Conservation (phyloP, 2,888 invertebrate species). For the Rhabditoides inermis region DNA sequence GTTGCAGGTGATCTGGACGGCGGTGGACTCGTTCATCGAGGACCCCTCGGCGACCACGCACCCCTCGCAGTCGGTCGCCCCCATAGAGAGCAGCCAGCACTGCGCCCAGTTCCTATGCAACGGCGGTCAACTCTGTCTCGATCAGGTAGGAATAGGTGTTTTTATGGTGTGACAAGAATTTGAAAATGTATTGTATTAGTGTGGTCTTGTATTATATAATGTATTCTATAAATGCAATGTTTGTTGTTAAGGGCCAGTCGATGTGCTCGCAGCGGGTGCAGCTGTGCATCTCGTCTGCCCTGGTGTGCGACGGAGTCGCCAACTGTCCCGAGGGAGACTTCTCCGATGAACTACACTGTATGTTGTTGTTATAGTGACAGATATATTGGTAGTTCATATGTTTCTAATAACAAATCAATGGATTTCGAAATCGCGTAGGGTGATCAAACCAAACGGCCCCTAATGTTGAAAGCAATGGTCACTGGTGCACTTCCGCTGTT, state of each 20-base stretch:
- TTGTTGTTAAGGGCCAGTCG: slow-evolving; percentile 42
- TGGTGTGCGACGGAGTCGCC: slow-evolving; percentile 54
- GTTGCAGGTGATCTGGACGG: slow-evolving; percentile 25
- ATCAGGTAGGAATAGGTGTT: too few relatives aligned
- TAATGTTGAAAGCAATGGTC: not conserved
- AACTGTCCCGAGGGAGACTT: slow-evolving; percentile 55
- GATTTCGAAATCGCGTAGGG: too few relatives aligned
- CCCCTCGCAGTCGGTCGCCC: not conserved
- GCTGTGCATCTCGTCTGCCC: slow-evolving; percentile 53
- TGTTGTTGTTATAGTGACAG: too few relatives aligned
- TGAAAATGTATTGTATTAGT: too few relatives aligned
- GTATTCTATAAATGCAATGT: too few relatives aligned
- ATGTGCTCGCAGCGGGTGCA: slow-evolving; percentile 48
- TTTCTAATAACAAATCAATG: too few relatives aligned
- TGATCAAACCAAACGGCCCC: too few relatives aligned
- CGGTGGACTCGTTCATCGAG: slow-evolving; percentile 27
- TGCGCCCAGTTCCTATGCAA: slow-evolving; percentile 44
- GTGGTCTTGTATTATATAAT: too few relatives aligned
- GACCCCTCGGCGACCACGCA: slow-evolving; percentile 9
- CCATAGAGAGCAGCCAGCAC: not conserved
- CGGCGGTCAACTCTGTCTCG: slow-evolving; percentile 53
- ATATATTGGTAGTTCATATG: too few relatives aligned
- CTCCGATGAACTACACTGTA: slow-evolving; percentile 45
- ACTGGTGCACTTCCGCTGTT: not conserved
- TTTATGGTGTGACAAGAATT: too few relatives aligned